Evolutionary conservation across 2,797 vertebrate genomes (phyloP), one percentile per base, ranked within the genome.

Genomic region (Fratercula arctica): DNA sequence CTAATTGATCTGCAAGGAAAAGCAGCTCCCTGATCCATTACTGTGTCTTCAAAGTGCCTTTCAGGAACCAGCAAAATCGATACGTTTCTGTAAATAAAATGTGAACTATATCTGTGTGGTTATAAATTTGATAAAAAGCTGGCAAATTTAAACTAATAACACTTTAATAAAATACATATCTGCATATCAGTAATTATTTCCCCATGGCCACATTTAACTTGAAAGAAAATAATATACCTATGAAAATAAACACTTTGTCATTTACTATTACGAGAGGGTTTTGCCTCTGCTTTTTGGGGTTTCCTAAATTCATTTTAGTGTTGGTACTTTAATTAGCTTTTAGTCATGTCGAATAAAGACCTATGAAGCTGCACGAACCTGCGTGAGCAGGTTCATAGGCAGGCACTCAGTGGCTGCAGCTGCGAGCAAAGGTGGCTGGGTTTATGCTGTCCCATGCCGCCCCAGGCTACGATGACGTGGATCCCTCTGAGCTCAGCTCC

Each of bases 71-170:
- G 69, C 16, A 96, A 97, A 97, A 98, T 98, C 97, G 24, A 98
- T 97, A 94, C 3, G 16, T 94, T 97, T 98, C 97, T 97, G 96
- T 98, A 98, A 98, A 98, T 97, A 98, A 97, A 98, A 96, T 94
- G 92, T 1, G 15, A 95, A 86, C 88, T 94, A 33, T 87, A 96
- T 95, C 90, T 96, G 66, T 28, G 33, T 68, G 84, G 77, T 94
- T 95, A 97, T 96, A 96, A 97, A 98, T 97, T 97, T 90, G 93
- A 96, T 90, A 88, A 96, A 97, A 97, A 86, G 54, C 60, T 72
- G 73, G 74, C 57, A 85, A 96, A 95, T 96, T 97, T 97, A 95
- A 98, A 97, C 75, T 97, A 91, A 90, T 94, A 95, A 86, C 87
- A 81, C 73, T 95, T 96, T 93, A 97, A 97, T 95, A 93, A 75